A percentile compares a stretch with the other conserved stretches of the same genome.
Evolutionary conservation across 2,797 vertebrate species (phyloP).

Genomic region (Micromesistius poutassou): DNA sequence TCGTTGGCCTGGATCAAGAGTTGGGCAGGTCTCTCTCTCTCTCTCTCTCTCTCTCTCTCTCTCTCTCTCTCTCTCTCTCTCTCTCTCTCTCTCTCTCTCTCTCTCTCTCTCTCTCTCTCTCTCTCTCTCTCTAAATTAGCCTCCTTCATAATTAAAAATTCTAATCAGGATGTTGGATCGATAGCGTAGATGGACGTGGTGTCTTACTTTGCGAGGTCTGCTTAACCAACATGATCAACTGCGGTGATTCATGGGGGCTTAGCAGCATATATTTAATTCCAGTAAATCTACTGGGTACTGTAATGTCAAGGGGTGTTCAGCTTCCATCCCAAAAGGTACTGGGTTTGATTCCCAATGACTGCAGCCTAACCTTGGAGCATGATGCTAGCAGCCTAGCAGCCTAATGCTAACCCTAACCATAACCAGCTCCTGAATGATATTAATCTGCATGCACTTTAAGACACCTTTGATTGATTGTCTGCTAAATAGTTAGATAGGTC

Average conservation of each 20-base stretch:
- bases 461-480: background rate
- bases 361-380: background rate
- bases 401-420: no score
- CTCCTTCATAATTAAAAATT: conserved; percentile 75
- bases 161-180: conserved; percentile 71
- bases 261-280: conserved; percentile 26
- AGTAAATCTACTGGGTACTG: conserved; percentile 28
- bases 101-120: conserved; percentile 57
- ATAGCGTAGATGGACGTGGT: conserved; percentile 60
- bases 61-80: conserved; percentile 56
- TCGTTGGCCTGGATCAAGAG: conserved; percentile 60
- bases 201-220: conserved; percentile 50
- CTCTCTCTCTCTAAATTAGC: conserved; percentile 60
- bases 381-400: background rate
- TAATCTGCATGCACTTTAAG: background rate
- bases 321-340: background rate
- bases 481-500: background rate
- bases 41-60: conserved; percentile 36
- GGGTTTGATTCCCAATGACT: background rate
- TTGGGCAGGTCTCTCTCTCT: conserved; percentile 22
- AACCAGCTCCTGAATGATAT: background rate
- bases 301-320: background rate
- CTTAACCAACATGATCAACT: conserved; percentile 61
- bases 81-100: conserved; percentile 1
- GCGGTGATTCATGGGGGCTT: conserved; percentile 43